Evolutionary conservation across 2,888 invertebrate genomes (phyloP), one percentile per base, ranked within the genome.

Genomic region (Villa cingulata): DNA sequence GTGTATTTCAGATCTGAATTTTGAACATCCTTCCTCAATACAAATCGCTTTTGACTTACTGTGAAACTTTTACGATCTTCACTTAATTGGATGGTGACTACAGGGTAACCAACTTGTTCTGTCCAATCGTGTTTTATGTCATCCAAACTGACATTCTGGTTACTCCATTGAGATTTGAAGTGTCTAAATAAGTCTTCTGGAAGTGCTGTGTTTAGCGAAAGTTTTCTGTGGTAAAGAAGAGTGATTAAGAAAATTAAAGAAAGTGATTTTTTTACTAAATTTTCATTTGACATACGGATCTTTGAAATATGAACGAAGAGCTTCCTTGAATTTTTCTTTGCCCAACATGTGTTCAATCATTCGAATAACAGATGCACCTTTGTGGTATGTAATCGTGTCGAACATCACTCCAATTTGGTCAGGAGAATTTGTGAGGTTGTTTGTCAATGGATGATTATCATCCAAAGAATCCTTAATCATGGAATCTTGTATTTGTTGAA

Each of bases 321-420:
- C 77, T 32, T 57, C 55, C 56, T 68, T 63, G 59, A 81, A 80
- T 1, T 72, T 63, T 0, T 62, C 59, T 1, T 61, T 60, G 3
- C 79, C 79, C 38, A 83, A 66, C 2, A 76, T 64, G 59, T 81
- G 76, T 55, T 77, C 75, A 43, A 83, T 70, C 84, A 83, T 83
- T 53, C 83, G 75, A 46, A 85, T 74, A 17, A 82, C 59, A 3
- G 72, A 60, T n/a, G 72, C 76, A 1, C 79, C 82, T 61, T 86
- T 86, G 53, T 76, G 76, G 58, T 86, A 86, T 0, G 78, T 74
- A 48, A 85, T 75, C 2, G 70, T 72, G 36, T 78, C 77, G 57
- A 86, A 86, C 72, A 80, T 78, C 1, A 64, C 66, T 7, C n/a
- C n/a, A 74, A 52, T 81, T 72, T 0, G 60, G 58, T 1, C 79